Conservation (phyloP, 2,797 vertebrate genomes). For the Cossypha niveicapilla region DNA sequence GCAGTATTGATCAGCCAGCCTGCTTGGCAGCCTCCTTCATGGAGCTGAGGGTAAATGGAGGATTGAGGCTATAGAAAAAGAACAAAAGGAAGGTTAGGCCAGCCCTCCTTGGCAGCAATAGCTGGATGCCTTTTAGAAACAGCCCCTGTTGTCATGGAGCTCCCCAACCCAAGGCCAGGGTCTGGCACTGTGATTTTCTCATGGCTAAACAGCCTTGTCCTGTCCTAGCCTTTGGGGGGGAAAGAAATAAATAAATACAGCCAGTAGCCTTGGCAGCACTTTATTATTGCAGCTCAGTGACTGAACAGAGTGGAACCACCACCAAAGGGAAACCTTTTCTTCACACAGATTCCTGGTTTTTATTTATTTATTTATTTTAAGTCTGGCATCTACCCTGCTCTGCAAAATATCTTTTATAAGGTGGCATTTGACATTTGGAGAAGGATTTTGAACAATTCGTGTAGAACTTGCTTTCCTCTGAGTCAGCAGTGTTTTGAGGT, state of each 20-base stretch:
- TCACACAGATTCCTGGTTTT: neutral
- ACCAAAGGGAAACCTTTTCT: conserved; percentile 25
- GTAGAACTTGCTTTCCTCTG: neutral
- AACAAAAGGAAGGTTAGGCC: conserved; percentile 11
- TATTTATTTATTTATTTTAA: neutral
- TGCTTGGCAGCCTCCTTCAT: neutral
- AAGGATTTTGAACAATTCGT: neutral
- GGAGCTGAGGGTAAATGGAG: neutral
- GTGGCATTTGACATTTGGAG: neutral
- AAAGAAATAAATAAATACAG: neutral
- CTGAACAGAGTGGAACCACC: neutral
- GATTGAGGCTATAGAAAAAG: neutral
- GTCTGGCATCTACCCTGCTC: neutral
- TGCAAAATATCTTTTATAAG: neutral
- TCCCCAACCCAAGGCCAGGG: neutral
- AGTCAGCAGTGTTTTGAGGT: neutral
- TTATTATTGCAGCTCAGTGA: neutral
- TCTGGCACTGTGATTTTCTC: conserved; percentile 14
- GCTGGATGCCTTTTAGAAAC: conserved; percentile 35
- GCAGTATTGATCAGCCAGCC: neutral
- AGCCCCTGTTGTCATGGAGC: conserved; percentile 54
- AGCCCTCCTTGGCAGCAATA: neutral
- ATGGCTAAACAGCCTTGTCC: neutral
- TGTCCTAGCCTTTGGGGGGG: neutral
- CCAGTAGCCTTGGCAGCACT: conserved; percentile 46